Conservation (phyloP, 2,888 invertebrate genomes). For the Lepidocyrtoides sp. region DNA sequence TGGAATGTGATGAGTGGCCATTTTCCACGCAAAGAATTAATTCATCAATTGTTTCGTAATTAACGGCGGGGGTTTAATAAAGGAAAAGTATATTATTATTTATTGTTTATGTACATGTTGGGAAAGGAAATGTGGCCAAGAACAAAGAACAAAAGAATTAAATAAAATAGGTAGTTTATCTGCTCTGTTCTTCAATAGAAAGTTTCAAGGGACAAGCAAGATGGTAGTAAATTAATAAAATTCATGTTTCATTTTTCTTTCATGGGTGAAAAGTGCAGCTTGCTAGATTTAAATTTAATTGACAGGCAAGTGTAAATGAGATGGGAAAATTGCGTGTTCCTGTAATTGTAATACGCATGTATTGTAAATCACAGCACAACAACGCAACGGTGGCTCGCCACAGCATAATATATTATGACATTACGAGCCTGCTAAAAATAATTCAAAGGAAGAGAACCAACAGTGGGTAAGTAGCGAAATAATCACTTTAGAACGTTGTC, state of each 20-base stretch:
- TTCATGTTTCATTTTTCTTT: background rate
- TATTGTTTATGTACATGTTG: background rate
- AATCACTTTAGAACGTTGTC: no score
- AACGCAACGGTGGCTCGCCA: no score
- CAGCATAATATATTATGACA: no score
- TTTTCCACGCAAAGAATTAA: slow-evolving; percentile 65
- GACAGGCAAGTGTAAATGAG: background rate
- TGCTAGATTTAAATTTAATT: background rate
- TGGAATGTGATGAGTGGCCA: slow-evolving; percentile 39
- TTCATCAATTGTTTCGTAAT: slow-evolving; percentile 38
- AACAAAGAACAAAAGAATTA: background rate
- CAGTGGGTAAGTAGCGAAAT: no score
- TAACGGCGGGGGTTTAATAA: background rate
- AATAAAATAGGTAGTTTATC: no score
- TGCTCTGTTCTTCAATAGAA: no score
- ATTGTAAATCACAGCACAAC: background rate
- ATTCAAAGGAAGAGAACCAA: no score
- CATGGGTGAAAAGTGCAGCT: background rate
- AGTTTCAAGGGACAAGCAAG: background rate
- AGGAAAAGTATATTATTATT: background rate
- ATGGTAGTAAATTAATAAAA: background rate
- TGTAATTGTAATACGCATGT: background rate
- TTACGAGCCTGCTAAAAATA: no score
- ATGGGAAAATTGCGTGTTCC: slow-evolving; percentile 16
- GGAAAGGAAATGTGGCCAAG: background rate